phyloP scores from a whole-genome alignment of 1,140 invertebrate species.

The Mactra quadrangularis region DNA sequence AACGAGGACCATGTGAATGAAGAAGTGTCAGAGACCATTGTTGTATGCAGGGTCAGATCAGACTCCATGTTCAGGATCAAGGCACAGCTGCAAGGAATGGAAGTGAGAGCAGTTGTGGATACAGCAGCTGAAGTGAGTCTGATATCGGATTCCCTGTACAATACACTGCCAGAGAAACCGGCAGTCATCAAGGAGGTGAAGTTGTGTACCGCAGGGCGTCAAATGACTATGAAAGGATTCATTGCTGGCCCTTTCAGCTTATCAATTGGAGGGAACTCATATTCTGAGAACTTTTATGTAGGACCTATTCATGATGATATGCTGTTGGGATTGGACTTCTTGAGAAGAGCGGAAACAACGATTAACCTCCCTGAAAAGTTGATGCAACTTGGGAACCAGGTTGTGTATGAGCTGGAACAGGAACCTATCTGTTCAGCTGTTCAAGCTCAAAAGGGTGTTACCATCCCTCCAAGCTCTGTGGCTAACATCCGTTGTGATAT shows the following conservation, averaged over 20 bases:
- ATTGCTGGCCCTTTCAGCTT: constrained; percentile 8
- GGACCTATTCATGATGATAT: constrained; percentile 24
- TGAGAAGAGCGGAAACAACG: background rate
- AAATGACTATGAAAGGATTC: constrained; percentile 15
- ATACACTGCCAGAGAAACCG: background rate
- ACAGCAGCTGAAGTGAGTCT: constrained; percentile 3
- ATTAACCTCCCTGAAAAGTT: background rate
- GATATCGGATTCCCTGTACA: background rate
- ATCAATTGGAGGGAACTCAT: background rate
- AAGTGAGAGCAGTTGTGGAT: constrained; percentile 9
- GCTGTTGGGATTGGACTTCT: constrained; percentile 29
- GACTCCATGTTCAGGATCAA: background rate
- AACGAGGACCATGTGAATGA: too few species aligned
- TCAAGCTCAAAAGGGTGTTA: background rate
- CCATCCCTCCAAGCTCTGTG: constrained; percentile 6
- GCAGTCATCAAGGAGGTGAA: background rate
- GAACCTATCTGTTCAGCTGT: background rate
- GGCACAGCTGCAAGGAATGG: background rate
- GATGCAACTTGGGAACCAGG: background rate
- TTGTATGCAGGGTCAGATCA: background rate
- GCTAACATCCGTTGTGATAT: background rate
- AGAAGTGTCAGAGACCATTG: constrained; percentile 1
- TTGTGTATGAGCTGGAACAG: background rate
- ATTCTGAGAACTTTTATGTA: constrained; percentile 24
- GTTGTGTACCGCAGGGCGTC: background rate